phyloP scores from a whole-genome alignment of 30 jellyfish, hydroid and myxozoan genomes.

The Rhopilema esculentum region DNA sequence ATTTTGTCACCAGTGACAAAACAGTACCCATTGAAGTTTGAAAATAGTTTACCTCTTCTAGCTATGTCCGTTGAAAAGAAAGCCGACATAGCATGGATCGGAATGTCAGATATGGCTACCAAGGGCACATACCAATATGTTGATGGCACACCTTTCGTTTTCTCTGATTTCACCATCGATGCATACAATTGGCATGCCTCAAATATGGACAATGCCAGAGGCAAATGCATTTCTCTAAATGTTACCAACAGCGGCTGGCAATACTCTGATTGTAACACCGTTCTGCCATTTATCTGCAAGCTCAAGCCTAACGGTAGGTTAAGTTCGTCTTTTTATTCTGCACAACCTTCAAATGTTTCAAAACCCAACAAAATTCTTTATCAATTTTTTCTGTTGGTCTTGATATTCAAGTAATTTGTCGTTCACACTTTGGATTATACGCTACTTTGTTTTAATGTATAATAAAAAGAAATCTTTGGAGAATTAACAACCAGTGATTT shows the following conservation, averaged over 20 bases:
- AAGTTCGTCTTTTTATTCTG: not conserved
- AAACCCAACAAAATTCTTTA: too few relatives aligned
- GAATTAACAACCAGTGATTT: too few relatives aligned
- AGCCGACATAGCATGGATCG: conserved; percentile 84
- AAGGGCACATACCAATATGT: conserved; percentile 96
- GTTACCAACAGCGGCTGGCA: conserved; percentile 90
- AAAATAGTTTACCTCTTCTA: not conserved
- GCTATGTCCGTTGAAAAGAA: conserved; percentile 76
- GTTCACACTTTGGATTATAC: too few relatives aligned
- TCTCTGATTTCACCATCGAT: conserved; percentile 93
- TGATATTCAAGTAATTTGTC: too few relatives aligned
- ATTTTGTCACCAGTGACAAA: too few relatives aligned
- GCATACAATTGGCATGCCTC: conserved; percentile 77
- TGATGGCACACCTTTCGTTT: conserved; percentile 96
- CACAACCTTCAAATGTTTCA: too few relatives aligned
- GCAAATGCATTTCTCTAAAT: conserved; percentile 83
- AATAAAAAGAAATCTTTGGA: too few relatives aligned
- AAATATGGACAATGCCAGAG: conserved; percentile 59
- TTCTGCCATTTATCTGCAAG: conserved; percentile 90
- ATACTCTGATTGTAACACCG: conserved; percentile 80
- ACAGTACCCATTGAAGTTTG: too few relatives aligned
- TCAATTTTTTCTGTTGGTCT: not conserved
- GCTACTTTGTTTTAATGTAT: too few relatives aligned
- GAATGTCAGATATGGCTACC: conserved; percentile 94
- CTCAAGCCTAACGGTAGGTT: conserved; percentile 89